Conservation (phyloP, 2,888 invertebrate genomes). For the Limnephilus lunatus region DNA sequence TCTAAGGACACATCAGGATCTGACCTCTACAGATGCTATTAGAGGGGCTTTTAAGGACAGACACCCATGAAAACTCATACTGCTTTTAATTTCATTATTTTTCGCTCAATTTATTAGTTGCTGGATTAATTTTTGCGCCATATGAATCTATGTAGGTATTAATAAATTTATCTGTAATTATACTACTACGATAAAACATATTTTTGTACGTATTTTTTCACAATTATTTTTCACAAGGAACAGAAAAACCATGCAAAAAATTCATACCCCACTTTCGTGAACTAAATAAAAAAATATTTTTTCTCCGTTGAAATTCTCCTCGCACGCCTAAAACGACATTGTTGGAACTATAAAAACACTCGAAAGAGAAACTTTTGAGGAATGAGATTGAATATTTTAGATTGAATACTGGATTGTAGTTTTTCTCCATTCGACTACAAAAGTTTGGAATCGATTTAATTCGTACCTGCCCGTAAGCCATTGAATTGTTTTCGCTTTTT, state of each 20-base stretch:
- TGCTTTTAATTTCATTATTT: neutral
- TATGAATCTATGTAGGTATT: neutral
- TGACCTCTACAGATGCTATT: neutral
- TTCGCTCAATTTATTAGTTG: neutral
- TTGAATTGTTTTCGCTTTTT: neutral
- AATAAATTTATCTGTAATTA: neutral
- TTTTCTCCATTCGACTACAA: constrained; percentile 20
- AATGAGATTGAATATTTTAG: constrained; percentile 19
- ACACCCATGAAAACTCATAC: neutral
- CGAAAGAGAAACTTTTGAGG: neutral
- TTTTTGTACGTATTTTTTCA: neutral
- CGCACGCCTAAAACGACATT: neutral
- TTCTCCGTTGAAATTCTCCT: neutral
- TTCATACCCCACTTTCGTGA: neutral
- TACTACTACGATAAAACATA: too few species aligned
- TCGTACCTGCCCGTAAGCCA: neutral
- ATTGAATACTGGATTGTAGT: neutral
- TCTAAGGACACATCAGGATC: neutral
- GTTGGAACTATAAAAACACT: neutral
- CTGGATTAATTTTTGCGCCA: neutral
- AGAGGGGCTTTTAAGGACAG: neutral
- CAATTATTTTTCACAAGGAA: neutral
- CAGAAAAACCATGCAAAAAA: neutral
- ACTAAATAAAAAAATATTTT: neutral
- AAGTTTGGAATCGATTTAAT: constrained; percentile 13